Evolutionary conservation across 1,140 invertebrate species (phyloP), one percentile per base, ranked within the genome.

Genomic region (Aricia agestis): DNA sequence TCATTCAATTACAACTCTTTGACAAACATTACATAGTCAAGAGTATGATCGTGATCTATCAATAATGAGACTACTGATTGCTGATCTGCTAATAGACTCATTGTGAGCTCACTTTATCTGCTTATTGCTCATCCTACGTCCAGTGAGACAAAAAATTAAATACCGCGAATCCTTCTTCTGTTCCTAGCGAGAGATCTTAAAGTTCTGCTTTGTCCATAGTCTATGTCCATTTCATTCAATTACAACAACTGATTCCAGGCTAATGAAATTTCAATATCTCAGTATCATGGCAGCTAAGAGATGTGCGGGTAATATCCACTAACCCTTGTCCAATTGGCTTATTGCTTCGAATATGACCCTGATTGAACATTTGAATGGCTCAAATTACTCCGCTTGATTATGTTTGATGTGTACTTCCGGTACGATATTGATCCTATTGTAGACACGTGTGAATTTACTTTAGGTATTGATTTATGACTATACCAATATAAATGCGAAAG

Each of bases 381-480:
- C 76, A 82, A 85, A 87, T 82, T 85, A 81, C 82, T 84, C 78
- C 36, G 69, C 74, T 81, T 75, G 82, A 83, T 74, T 78, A 72
- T 78, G 72, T 76, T 78, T 80, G 81, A 85, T 82, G 68, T 75
- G 76, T 76, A 81, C 83, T 83, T 85, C 83, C 83, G 59, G 59
- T 10, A 25, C 11, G 59, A 63, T 63, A 19, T 63, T 63, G 59
- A 63, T 63, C 7, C 18, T 63, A 19, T 63, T 25, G 59, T 19
- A 69, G 66, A 72, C 58, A 58, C 73, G 72, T 77, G 74, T 70
- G 70, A 63, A 63, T 63, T 19, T 10, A 13, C 18, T 18, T 63
- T 19, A 11, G 59, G 17, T 17, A 63, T 25, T 19, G 18, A 63
- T 11, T 63, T 19, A 25, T 52, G 6, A 7, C 2, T 36, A 7